These are phyloP conservation scores for Naso thynnoides DNA, from an alignment of 2,797 vertebrate species.

Conservation along the genomic window DNA sequence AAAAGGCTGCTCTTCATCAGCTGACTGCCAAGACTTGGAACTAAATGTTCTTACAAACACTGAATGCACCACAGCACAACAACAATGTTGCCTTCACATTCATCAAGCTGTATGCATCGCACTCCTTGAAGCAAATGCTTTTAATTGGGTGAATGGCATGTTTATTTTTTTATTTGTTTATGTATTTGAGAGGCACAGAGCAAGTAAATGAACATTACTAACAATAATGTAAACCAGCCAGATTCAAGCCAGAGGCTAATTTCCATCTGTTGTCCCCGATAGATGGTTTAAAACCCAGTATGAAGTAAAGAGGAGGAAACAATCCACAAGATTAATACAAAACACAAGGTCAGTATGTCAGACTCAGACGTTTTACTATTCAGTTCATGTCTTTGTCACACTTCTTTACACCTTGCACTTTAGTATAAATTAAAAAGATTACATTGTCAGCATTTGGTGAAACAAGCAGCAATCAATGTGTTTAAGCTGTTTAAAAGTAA, in stretches of 20 bases:
- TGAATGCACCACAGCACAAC: constrained; percentile 20
- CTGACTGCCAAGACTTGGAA: constrained; percentile 13
- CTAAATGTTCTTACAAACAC: background rate
- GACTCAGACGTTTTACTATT: background rate
- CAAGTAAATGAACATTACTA: too few species aligned
- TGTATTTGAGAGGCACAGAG: too few species aligned
- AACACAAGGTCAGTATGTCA: background rate
- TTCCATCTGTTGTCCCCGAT: too few species aligned
- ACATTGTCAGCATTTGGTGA: background rate
- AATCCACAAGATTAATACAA: background rate
- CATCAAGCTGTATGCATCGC: background rate
- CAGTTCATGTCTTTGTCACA: background rate
- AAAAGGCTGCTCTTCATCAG: constrained; percentile 28
- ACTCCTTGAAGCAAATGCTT: constrained; percentile 3
- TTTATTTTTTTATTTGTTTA: too few species aligned
- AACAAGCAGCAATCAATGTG: background rate
- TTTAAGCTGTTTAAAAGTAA: background rate
- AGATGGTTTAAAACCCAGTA: constrained; percentile 4
- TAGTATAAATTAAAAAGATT: background rate
- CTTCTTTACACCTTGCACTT: background rate
- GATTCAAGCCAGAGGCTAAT: too few species aligned
- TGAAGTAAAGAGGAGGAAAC: constrained; percentile 3
- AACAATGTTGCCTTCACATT: constrained; percentile 14
- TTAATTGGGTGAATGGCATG: constrained; percentile 4
- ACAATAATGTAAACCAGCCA: too few species aligned